Evolutionary conservation across 2,113 vertebrate genomes (phyloP).

Genomic region (Clarias macrocephalus): DNA sequence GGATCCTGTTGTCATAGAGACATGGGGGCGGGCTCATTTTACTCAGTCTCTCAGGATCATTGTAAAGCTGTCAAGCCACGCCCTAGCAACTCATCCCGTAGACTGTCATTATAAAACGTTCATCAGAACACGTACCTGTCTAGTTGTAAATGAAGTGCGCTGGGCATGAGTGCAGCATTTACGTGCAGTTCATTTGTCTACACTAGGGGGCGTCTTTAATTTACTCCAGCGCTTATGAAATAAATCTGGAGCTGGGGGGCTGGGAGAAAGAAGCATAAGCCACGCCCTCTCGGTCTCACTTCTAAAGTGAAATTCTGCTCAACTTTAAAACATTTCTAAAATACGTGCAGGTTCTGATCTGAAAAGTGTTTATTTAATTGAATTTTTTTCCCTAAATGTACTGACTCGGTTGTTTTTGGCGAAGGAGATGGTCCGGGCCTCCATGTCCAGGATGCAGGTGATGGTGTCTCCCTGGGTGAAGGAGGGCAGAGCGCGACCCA

Average conservation of each 20-base stretch:
- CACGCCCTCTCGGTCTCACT: neutral
- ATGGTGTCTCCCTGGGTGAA: slow-evolving; percentile 80
- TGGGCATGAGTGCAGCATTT: too few relatives aligned
- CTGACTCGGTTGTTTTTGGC: slow-evolving; percentile 78
- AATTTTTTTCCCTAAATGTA: too few relatives aligned
- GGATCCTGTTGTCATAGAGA: too few relatives aligned
- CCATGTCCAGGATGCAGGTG: slow-evolving; percentile 81
- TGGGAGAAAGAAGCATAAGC: neutral
- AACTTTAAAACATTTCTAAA: neutral
- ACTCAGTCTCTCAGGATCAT: too few relatives aligned
- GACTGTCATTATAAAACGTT: too few relatives aligned
- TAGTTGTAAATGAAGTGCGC: neutral
- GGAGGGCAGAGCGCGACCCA: slow-evolving; percentile 74
- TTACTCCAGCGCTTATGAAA: neutral
- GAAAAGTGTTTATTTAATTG: too few relatives aligned
- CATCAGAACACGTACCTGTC: too few relatives aligned
- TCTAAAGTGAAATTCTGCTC: neutral
- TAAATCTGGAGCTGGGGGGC: too few relatives aligned
- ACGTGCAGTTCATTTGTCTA: too few relatives aligned
- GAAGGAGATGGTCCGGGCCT: slow-evolving; percentile 79
- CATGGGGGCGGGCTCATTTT: too few relatives aligned
- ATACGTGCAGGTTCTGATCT: neutral
- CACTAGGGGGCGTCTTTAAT: neutral
- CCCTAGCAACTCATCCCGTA: too few relatives aligned
- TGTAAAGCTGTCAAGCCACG: too few relatives aligned